Evolutionary conservation across 2,888 invertebrate species (phyloP), one percentile per base, ranked within the genome.

Genomic region (Mesorhabditis sp.): DNA sequence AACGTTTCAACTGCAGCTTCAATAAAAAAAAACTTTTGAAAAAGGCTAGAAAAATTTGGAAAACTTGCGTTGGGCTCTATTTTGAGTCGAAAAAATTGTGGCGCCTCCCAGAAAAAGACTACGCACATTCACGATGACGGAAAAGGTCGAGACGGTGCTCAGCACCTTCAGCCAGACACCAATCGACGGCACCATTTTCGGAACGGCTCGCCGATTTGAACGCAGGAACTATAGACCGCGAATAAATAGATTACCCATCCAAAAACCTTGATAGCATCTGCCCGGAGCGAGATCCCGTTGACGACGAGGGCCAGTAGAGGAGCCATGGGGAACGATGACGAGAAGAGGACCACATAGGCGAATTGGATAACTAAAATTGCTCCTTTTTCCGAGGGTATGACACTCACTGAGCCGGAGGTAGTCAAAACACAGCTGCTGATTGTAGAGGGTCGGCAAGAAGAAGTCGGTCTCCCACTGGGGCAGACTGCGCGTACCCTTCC

Each of bases 151-250:
- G n/a, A 50, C n/a, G 10, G n/a, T 50, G n/a, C n/a, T 50, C 58
- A 50, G n/a, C 58, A 50, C 7, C n/a, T 50, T 50, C 58, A 50
- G 7, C 58, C 58, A 50, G n/a, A 50, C n/a, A 50, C 58, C 58
- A 50, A 50, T 50, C 10, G 58, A 50, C n/a, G 58, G 58, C 10
- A n/a, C 58, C 58, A 50, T 50, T 50, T 50, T 50, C 58, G 58
- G 58, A n/a, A n/a, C n/a, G 7, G 58, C 58, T 13, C 58, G 1
- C 7, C 58, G 58, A 50, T 10, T n/a, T n/a, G n/a, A 13, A 2
- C n/a, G 7, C 58, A n/a, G 7, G 10, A 10, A 50, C 58, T 50
- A 50, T 13, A 50, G n/a, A 50, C n/a, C n/a, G 7, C n/a, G 2
- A 50, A 13, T n/a, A 50, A 50, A 50, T 50, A 50, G n/a, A 50